These are phyloP conservation scores for Microplitis mediator DNA, from an alignment of 1,140 invertebrate species.

Conservation along the genomic window DNA sequence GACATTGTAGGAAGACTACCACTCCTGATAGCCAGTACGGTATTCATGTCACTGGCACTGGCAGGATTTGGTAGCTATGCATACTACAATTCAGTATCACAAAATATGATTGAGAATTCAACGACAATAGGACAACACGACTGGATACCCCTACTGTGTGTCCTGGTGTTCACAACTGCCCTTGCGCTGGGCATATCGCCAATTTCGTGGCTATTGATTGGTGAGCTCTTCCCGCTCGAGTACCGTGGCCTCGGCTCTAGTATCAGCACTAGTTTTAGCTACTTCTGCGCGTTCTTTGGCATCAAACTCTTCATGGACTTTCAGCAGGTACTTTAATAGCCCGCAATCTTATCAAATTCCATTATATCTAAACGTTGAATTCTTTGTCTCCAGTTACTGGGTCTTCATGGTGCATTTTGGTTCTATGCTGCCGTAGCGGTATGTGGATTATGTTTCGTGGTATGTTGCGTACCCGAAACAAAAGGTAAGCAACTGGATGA, in stretches of 20 bases:
- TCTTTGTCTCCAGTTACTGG: conserved; percentile 63
- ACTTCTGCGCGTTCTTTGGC: conserved; percentile 85
- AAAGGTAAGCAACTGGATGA: conserved; percentile 87
- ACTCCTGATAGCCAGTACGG: conserved; percentile 77
- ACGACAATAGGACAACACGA: conserved; percentile 66
- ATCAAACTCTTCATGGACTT: conserved; percentile 88
- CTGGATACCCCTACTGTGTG: conserved; percentile 83
- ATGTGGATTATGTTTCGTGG: conserved; percentile 81
- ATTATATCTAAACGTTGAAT: background rate
- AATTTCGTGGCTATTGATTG: conserved; percentile 86
- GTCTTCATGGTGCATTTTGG: conserved; percentile 85
- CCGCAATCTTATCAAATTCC: background rate
- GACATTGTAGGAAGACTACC: conserved; percentile 80
- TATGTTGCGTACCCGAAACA: conserved; percentile 88
- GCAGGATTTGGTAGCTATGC: conserved; percentile 80
- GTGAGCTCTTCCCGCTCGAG: conserved; percentile 85
- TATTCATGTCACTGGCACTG: conserved; percentile 81
- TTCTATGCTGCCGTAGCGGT: conserved; percentile 84
- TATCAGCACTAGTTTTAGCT: conserved; percentile 83
- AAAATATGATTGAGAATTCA: conserved; percentile 50
- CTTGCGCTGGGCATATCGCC: conserved; percentile 89
- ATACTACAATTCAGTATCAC: conserved; percentile 69
- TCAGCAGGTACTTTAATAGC: conserved; percentile 61
- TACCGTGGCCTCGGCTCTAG: conserved; percentile 83
- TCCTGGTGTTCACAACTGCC: conserved; percentile 80